Evolutionary conservation across 2,797 vertebrate species (phyloP).

Genomic region (Furcifer pardalis): DNA sequence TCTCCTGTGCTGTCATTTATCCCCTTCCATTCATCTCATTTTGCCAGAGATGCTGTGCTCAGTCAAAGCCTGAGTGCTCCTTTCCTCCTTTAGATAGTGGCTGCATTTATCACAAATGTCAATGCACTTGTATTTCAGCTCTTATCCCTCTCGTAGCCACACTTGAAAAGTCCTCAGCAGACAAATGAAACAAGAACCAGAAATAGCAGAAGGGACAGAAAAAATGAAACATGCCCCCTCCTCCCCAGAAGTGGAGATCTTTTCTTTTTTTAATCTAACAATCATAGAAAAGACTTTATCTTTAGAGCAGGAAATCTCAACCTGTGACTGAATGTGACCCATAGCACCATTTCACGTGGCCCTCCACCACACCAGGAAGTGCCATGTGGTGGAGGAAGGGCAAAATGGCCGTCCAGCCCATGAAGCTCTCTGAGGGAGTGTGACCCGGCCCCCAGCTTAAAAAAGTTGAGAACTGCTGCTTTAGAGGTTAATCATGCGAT

Average conservation of each 20-base stretch:
- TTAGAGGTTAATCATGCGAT: neutral
- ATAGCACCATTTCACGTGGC: too few relatives aligned
- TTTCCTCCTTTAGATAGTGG: constrained; percentile 20
- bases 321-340: too few relatives aligned
- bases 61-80: constrained; percentile 22
- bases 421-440: too few relatives aligned
- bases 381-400: too few relatives aligned
- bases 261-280: neutral
- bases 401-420: too few relatives aligned
- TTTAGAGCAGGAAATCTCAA: too few relatives aligned
- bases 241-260: neutral
- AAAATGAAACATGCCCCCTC: neutral
- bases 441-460: too few relatives aligned
- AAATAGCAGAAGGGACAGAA: neutral
- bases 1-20: neutral
- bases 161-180: constrained; percentile 8
- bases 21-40: constrained; percentile 27
- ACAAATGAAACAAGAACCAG: constrained; percentile 25
- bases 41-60: constrained; percentile 27
- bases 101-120: constrained; percentile 39
- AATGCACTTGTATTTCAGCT: constrained; percentile 37
- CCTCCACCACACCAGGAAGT: too few relatives aligned
- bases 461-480: too few relatives aligned
- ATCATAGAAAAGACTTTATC: neutral
- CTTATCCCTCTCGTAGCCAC: constrained; percentile 25